Base-by-base conservation (phyloP, 2,113 vertebrate genomes). In the Oreochromis aureus region DNA sequence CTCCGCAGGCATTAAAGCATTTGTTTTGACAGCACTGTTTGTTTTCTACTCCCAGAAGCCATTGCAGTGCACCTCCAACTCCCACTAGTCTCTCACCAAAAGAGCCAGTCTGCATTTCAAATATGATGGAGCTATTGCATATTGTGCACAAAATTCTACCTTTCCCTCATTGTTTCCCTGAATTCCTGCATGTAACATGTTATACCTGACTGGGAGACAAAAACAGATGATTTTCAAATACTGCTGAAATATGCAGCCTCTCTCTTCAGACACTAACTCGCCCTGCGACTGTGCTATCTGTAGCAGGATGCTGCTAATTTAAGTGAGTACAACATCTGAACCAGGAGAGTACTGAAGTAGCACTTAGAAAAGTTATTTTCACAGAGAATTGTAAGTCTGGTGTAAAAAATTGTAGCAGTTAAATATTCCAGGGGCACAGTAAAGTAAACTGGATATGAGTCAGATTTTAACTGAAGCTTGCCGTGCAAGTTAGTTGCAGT, bases 1-100 rank as follows among this genome's bases (percentile, higher is more conserved):
- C 94, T 95, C 95, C 90, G 91, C 94, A 94, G 94, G 94, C 95
- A 95, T 95, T 95, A 95, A 95, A 96, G 95, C 95, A 95, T 96
- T 96, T 96, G 95, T 96, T 96, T 95, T 96, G 95, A 96, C 95
- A 96, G 95, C 94, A 69, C 95, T 95, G 95, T 96, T 96, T 96
- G 94, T 95, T 95, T 96, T 96, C 95, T 95, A 95, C 95, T 96
- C 95, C 95, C 95, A 96, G 93, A 96, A 95, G 95, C 95, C 95
- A 95, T 95, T 94, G 95, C 95, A 95, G 94, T 92, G 95, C 92
- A 96, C 95, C 95, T 95, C 94, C 91, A 95, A 95, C 94, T 95
- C 95, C 95, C 95, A 95, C 94, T 92, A 95, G 95, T 95, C 94
- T 95, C 93, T 93, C 94, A 94, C 94, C 94, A 96, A 94, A 95